Percentiles rank a stretch among this genome's conserved stretches.
phyloP scores from a whole-genome alignment of 2,888 invertebrate species.

The Plebejus anna region DNA sequence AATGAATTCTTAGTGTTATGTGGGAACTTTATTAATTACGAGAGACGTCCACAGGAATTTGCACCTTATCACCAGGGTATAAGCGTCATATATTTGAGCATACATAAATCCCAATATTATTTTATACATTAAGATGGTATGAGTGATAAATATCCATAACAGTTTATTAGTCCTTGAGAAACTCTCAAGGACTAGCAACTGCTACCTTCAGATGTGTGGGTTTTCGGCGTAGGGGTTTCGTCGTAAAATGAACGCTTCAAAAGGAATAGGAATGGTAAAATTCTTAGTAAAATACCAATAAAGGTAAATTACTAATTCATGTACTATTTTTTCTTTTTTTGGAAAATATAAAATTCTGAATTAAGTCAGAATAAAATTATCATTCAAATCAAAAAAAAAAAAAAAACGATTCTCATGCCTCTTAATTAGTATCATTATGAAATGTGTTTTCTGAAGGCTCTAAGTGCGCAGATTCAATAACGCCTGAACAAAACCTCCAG shows the following conservation, averaged over 20 bases:
- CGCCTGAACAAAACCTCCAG: not conserved
- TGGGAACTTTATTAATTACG: constrained; percentile 14
- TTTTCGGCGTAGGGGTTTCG: not conserved
- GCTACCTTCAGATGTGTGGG: not conserved
- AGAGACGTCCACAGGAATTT: not conserved
- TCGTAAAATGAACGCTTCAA: not conserved
- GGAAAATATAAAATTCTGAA: not conserved
- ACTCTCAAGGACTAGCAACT: not conserved
- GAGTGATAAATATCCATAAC: constrained; percentile 7
- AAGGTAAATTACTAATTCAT: not conserved
- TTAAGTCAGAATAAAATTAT: not conserved
- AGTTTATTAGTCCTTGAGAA: constrained; percentile 9
- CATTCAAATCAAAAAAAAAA: not conserved
- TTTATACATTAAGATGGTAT: constrained; percentile 4
- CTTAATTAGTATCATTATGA: not conserved
- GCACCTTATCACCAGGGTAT: not conserved
- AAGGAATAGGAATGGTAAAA: too few species aligned
- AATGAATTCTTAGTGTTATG: constrained; percentile 20
- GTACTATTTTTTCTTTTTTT: too few species aligned
- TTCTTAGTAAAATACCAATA: too few species aligned
- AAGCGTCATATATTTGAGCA: not conserved
- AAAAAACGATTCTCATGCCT: not conserved
- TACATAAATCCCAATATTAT: constrained; percentile 6
- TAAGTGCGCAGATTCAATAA: constrained; percentile 2
- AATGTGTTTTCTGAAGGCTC: not conserved